These are phyloP conservation scores for Leptopilina myrica DNA, from an alignment of 2,888 invertebrate genomes.

Conservation along the genomic window DNA sequence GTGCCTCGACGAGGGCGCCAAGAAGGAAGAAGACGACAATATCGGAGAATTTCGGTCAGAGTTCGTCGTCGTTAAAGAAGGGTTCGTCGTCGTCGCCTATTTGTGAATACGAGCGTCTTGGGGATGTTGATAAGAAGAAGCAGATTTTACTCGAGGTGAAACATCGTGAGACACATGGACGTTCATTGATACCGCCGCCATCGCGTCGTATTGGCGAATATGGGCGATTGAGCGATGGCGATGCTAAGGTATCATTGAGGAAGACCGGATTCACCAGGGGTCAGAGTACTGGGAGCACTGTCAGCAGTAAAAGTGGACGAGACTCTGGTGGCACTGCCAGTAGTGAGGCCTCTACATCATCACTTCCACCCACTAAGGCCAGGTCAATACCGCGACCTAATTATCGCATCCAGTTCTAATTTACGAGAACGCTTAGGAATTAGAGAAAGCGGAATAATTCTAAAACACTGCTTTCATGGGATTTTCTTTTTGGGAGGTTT, in stretches of 20 bases:
- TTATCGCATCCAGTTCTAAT: conserved; percentile 86
- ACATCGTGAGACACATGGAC: conserved; percentile 77
- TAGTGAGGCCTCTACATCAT: conserved; percentile 79
- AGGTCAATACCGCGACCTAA: conserved; percentile 82
- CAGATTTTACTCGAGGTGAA: conserved; percentile 66
- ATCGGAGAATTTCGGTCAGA: conserved; percentile 58
- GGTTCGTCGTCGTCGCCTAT: conserved; percentile 51
- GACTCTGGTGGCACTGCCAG: conserved; percentile 79
- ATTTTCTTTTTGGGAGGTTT: no score
- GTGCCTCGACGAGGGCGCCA: conserved; percentile 65
- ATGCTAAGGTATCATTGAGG: conserved; percentile 67
- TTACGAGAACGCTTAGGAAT: conserved; percentile 6
- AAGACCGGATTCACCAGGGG: conserved; percentile 68
- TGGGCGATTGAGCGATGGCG: conserved; percentile 79
- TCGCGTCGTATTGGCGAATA: conserved; percentile 80
- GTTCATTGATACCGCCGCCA: conserved; percentile 78
- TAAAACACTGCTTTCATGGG: background rate
- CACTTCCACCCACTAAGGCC: conserved; percentile 82
- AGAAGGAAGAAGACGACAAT: conserved; percentile 69
- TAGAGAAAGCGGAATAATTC: background rate
- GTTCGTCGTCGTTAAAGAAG: conserved; percentile 55
- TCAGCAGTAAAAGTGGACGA: conserved; percentile 77
- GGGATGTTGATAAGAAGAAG: conserved; percentile 77
- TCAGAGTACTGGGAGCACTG: conserved; percentile 72
- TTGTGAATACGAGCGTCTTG: conserved; percentile 82